Base-by-base conservation (phyloP, 2,797 vertebrate genomes). In the Channallabes apus region DNA sequence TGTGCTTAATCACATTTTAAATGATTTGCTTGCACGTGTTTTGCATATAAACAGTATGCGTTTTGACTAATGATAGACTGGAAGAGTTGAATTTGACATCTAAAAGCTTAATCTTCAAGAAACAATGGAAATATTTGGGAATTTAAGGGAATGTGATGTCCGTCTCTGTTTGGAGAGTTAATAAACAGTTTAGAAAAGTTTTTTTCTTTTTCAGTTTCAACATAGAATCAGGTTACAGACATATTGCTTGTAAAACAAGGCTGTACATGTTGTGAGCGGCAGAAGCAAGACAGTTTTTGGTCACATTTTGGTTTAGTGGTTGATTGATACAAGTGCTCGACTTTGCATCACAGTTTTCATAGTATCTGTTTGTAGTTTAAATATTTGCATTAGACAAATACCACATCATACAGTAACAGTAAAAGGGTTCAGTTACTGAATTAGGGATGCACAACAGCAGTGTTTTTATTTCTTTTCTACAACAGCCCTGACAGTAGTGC, bases 111-210 rank as follows among this genome's bases (percentile, higher is more conserved):
- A 80, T 58, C 29, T 77, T 61, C 35, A 56, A 62, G 29, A 17
- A 4, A 38, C n/a, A 1, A 2, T 85, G 77, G 54, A 59, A 80
- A 80, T 62, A 65, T 85, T 73, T 72, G 62, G 0, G 8, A 38
- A 35, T 64, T n/a, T 62, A 3, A 76, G 22, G 22, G 58, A 62
- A 35, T 27, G 20, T 38, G 29, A 69, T 9, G 29, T 17, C 11
- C 18, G 72, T 77, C 56, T 61, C 61, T 77, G 46, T 84, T 65
- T 84, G 27, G 29, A 38, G 7, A 58, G 20, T n/a, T 54, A 35
- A 59, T 64, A 80, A 80, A 41, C 77, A 62, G 29, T 67, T 80
- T 65, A 22, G n/a, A 67, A 65, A 61, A 0, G 5, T 3, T 35
- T 27, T 59, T 77, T 54, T 51, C 51, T 29, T 6, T 32, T 3